phyloP scores from a whole-genome alignment of 1,140 invertebrate species.

The Melanaphis sacchari region DNA sequence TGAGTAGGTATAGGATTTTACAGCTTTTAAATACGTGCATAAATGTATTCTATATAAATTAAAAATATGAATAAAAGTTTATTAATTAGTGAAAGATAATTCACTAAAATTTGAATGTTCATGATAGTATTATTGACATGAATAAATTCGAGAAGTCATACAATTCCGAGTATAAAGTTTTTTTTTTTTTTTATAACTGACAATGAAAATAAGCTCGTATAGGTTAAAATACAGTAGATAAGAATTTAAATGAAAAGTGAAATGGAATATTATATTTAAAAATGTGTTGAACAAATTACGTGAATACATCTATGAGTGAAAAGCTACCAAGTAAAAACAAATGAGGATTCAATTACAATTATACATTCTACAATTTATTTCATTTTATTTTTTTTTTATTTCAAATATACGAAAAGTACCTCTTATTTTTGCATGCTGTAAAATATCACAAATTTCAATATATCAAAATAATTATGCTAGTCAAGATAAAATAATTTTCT shows the following conservation, averaged over 20 bases:
- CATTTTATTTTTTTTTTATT: too few species aligned
- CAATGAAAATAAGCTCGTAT: not conserved
- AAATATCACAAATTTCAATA: too few species aligned
- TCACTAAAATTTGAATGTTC: not conserved
- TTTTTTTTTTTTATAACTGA: not conserved
- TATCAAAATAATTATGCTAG: not conserved
- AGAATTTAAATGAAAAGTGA: too few species aligned
- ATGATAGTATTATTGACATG: not conserved
- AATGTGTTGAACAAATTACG: too few species aligned
- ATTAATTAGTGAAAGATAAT: not conserved
- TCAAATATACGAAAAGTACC: too few species aligned
- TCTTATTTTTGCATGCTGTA: too few species aligned
- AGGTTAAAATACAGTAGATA: too few species aligned
- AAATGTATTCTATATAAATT: not conserved
- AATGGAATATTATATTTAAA: too few species aligned
- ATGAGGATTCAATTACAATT: too few species aligned
- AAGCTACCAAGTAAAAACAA: too few species aligned
- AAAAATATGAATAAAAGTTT: not conserved
- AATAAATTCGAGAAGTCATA: not conserved
- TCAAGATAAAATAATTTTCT: not conserved
- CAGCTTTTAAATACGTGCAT: not conserved
- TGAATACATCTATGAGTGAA: too few species aligned
- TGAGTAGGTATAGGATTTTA: not conserved
- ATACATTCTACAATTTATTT: too few species aligned
- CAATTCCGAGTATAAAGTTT: not conserved